A percentile compares a stretch with the other conserved stretches of the same genome.
These are phyloP conservation scores for Macroteleia sp. DNA, from an alignment of 2,888 invertebrate genomes.

Conservation along the genomic window DNA sequence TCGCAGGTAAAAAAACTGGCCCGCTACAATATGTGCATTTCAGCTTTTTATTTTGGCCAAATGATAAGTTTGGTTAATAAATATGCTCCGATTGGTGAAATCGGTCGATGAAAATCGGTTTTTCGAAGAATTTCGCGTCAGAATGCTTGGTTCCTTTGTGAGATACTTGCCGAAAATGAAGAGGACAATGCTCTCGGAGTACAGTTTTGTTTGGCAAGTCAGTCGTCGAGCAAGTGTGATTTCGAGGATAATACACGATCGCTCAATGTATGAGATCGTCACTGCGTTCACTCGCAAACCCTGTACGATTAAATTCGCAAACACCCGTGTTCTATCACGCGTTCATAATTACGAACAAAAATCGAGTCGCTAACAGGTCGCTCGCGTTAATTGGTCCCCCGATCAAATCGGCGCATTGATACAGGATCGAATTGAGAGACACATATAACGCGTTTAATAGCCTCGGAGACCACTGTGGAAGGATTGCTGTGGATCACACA, in stretches of 20 bases:
- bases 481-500: constrained; percentile 77
- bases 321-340: not conserved
- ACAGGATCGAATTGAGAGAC: constrained; percentile 79
- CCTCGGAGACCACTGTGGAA: constrained; percentile 74
- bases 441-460: constrained; percentile 81
- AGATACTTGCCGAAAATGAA: constrained; percentile 55
- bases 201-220: constrained; percentile 44
- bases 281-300: constrained; percentile 2
- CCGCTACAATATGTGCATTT: constrained; percentile 19
- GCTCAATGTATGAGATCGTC: constrained; percentile 21
- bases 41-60: not conserved
- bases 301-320: not conserved
- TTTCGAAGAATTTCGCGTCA: not conserved
- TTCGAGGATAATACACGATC: constrained; percentile 43
- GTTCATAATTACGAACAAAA: constrained; percentile 7
- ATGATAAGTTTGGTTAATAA: not conserved
- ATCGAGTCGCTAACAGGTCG: constrained; percentile 52
- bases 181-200: constrained; percentile 57
- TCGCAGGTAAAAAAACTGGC: not conserved
- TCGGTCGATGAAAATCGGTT: not conserved
- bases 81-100: not conserved
- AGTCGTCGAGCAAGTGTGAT: constrained; percentile 42
- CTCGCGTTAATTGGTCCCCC: constrained; percentile 72
- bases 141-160: not conserved
- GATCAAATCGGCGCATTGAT: constrained; percentile 69